Conservation (phyloP, 2,888 invertebrate species). For the Parelbella ahira region DNA sequence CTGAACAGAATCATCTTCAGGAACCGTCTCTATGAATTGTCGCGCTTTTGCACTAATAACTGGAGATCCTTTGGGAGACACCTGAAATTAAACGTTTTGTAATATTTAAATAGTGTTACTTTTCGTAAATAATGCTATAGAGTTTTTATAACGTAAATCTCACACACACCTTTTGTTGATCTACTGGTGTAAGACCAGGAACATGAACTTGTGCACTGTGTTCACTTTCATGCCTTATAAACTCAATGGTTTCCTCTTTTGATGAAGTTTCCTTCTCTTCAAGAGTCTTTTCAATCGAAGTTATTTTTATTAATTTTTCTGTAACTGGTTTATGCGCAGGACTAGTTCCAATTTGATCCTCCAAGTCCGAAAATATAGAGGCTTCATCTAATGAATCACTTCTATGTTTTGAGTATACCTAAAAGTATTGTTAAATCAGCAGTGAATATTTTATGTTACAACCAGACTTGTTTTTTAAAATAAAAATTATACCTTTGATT, state of each 20-base stretch:
- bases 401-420: slow-evolving; percentile 72
- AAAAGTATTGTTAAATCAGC: neutral
- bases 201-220: slow-evolving; percentile 54
- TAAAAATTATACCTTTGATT: slow-evolving; percentile 60
- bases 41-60: slow-evolving; percentile 76
- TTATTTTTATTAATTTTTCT: slow-evolving; percentile 36
- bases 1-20: slow-evolving; percentile 77
- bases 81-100: slow-evolving; percentile 32
- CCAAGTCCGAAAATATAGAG: slow-evolving; percentile 74
- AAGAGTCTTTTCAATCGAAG: slow-evolving; percentile 30
- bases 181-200: slow-evolving; percentile 36
- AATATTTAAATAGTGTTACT: too few relatives aligned
- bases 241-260: slow-evolving; percentile 54
- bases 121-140: too few relatives aligned
- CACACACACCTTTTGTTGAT: slow-evolving; percentile 56
- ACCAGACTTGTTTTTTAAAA: neutral
- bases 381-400: slow-evolving; percentile 75
- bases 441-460: neutral
- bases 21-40: slow-evolving; percentile 78
- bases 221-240: slow-evolving; percentile 63
- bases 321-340: slow-evolving; percentile 53
- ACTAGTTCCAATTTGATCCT: slow-evolving; percentile 69
- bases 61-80: slow-evolving; percentile 68
- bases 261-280: slow-evolving; percentile 36
- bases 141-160: too few relatives aligned